Conservation (phyloP, 2,888 invertebrate genomes). For the Muschampia plurimacula region DNA sequence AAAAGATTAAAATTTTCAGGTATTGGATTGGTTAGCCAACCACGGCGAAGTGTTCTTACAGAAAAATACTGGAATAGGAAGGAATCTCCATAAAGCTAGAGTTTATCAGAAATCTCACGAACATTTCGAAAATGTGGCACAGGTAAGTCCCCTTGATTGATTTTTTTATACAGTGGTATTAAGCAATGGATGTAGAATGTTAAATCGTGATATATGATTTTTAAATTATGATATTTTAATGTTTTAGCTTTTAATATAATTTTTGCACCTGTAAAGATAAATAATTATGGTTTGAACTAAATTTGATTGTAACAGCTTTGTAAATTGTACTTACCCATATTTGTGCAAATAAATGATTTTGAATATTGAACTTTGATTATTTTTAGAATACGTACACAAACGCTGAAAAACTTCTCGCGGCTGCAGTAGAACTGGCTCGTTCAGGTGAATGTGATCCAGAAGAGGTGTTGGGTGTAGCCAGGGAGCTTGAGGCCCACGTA, state of each 20-base stretch:
- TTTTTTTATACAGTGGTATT: not conserved
- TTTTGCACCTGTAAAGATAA: no score
- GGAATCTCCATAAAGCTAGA: slow-evolving; percentile 97
- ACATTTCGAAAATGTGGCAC: slow-evolving; percentile 99
- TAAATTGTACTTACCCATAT: no score
- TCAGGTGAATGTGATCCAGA: slow-evolving; percentile 98
- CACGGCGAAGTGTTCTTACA: slow-evolving; percentile 98
- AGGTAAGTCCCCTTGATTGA: slow-evolving; percentile 85
- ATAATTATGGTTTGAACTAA: no score
- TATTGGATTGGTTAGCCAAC: slow-evolving; percentile 98
- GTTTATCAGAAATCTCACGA: slow-evolving; percentile 99
- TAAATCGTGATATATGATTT: not conserved
- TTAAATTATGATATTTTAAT: not conserved
- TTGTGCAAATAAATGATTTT: no score
- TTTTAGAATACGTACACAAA: slow-evolving; percentile 98
- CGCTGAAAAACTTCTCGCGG: slow-evolving; percentile 97
- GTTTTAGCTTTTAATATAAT: not conserved
- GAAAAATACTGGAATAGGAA: slow-evolving; percentile 98
- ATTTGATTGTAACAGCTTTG: no score
- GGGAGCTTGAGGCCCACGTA: slow-evolving; percentile 97
- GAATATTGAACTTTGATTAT: no score
- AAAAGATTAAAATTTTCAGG: slow-evolving; percentile 79
- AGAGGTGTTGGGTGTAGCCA: slow-evolving; percentile 97
- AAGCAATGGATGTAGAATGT: not conserved
- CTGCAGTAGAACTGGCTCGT: slow-evolving; percentile 97